Percentiles rank a stretch among this genome's conserved stretches.
Evolutionary conservation across 2,888 invertebrate species (phyloP).

Genomic region (Pseudococcus jackbeardsleyi): DNA sequence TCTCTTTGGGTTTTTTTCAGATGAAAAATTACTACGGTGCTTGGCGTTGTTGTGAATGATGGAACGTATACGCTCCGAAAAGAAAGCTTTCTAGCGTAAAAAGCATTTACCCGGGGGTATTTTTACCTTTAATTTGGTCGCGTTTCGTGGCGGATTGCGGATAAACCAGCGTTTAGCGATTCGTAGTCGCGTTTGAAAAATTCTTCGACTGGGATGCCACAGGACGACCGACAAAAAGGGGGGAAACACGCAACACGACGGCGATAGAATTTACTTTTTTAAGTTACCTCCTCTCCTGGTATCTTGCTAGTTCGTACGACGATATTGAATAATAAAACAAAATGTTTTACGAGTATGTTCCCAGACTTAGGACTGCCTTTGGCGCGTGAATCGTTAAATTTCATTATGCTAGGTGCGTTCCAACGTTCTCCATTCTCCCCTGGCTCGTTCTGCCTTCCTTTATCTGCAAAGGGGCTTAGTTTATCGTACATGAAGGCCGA

Average conservation of each 20-base stretch:
- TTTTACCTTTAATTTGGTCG: slow-evolving; percentile 38
- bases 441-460: neutral
- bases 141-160: neutral
- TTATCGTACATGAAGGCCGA: neutral
- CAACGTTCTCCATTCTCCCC: neutral
- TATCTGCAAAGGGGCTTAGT: neutral
- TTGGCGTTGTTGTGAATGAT: neutral
- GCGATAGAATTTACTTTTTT: neutral
- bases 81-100: slow-evolving; percentile 1
- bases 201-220: neutral
- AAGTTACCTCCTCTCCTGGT: neutral
- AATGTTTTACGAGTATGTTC: slow-evolving; percentile 6
- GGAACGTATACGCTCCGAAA: neutral
- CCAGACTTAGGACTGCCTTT: neutral
- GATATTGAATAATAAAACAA: neutral
- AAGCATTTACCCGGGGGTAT: slow-evolving; percentile 40
- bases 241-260: neutral
- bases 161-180: neutral
- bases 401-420: neutral
- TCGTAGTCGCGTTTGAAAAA: neutral
- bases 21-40: neutral
- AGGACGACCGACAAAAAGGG: neutral
- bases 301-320: neutral
- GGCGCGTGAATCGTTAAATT: neutral
- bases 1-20: neutral